Evolutionary conservation across 2,888 invertebrate genomes (phyloP).

Genomic region (Eretmocerus hayati): DNA sequence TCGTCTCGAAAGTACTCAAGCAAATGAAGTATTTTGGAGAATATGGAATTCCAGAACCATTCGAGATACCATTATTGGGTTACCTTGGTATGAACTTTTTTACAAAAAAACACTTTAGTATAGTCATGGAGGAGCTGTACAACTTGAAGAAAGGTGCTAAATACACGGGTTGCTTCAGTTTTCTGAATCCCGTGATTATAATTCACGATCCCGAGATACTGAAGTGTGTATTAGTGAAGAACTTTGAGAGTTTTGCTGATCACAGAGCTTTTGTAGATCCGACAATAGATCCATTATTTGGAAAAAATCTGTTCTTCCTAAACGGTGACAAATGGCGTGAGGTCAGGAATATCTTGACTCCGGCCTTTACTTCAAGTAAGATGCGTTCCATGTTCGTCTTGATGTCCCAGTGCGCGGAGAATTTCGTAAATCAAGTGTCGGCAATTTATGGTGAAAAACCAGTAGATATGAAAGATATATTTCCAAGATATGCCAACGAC

Average conservation of each 20-base stretch:
- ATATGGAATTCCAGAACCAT: neutral
- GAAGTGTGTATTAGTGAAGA: conserved; percentile 30
- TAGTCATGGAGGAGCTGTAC: conserved; percentile 5
- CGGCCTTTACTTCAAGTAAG: conserved; percentile 53
- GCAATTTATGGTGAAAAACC: neutral
- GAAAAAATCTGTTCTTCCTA: conserved; percentile 25
- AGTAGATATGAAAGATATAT: conserved; percentile 34
- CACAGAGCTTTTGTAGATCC: conserved; percentile 27
- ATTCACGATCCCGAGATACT: conserved; percentile 34
- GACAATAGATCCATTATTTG: conserved; percentile 27
- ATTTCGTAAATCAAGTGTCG: conserved; percentile 25
- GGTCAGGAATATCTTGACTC: conserved; percentile 50
- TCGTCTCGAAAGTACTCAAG: neutral
- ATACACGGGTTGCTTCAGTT: conserved; percentile 28
- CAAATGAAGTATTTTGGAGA: neutral
- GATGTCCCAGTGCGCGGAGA: conserved; percentile 40
- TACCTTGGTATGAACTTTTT: neutral
- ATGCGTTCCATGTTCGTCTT: conserved; percentile 51
- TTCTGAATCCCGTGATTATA: conserved; percentile 27
- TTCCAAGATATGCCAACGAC: conserved; percentile 31
- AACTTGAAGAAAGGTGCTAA: conserved; percentile 18
- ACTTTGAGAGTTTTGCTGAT: conserved; percentile 32
- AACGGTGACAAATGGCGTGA: conserved; percentile 49
- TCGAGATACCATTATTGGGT: neutral
- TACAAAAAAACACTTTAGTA: conserved; percentile 2